phyloP scores from a whole-genome alignment of 2,888 invertebrate species.

The Macrosiphum euphorbiae region DNA sequence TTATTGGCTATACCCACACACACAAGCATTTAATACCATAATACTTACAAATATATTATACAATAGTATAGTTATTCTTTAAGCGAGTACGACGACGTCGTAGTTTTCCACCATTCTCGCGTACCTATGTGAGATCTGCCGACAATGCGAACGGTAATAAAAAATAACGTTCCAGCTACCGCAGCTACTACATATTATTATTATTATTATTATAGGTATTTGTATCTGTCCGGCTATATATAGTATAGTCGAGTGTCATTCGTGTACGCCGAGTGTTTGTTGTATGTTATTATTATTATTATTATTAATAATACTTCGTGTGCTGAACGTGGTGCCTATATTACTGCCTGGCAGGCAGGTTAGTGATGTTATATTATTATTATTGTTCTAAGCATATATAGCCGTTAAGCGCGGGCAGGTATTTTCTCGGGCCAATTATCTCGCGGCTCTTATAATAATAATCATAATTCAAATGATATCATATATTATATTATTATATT shows the following conservation, averaged over 20 bases:
- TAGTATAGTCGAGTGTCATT: background rate
- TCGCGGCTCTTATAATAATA: background rate
- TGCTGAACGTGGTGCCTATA: background rate
- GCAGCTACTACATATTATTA: background rate
- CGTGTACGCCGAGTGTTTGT: background rate
- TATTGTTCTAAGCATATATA: background rate
- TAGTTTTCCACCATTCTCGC: background rate
- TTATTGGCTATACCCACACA: background rate
- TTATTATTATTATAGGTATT: background rate
- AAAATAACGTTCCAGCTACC: background rate
- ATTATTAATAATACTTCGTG: background rate
- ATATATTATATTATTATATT: background rate
- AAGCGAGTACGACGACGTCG: background rate
- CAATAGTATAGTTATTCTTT: background rate
- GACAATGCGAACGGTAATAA: background rate
- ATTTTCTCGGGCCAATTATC: constrained; percentile 25
- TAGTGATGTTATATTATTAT: background rate
- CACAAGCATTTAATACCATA: background rate
- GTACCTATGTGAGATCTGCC: background rate
- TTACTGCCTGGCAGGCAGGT: background rate
- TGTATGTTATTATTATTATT: background rate
- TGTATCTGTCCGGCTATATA: background rate
- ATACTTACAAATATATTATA: background rate
- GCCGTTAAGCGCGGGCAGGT: background rate
- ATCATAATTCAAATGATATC: background rate